Conservation (phyloP, 2,888 invertebrate species). For the Ganaspis brasiliensis region DNA sequence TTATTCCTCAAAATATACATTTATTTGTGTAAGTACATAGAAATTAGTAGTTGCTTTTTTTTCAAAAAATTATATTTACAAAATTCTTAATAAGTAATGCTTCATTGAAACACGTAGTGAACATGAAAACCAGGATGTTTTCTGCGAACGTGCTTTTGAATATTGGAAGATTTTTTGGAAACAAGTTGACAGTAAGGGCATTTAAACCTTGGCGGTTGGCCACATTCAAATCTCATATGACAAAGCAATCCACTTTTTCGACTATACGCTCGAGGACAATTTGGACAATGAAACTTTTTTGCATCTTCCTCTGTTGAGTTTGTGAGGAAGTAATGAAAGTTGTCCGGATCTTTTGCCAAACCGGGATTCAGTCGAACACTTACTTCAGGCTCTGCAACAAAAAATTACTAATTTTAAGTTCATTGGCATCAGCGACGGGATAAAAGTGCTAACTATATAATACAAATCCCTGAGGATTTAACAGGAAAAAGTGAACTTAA, state of each 20-base stretch:
- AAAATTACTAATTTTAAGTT: constrained; percentile 16
- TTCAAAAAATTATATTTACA: background rate
- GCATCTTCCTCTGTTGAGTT: background rate
- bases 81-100: background rate
- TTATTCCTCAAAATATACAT: background rate
- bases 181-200: constrained; percentile 67
- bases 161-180: constrained; percentile 60
- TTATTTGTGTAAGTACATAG: background rate
- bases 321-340: constrained; percentile 4
- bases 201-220: constrained; percentile 70
- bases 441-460: too few species aligned
- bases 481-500: background rate
- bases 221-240: constrained; percentile 71
- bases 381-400: constrained; percentile 12
- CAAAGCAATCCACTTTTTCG: constrained; percentile 66
- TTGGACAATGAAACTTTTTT: constrained; percentile 39
- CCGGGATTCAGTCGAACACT: constrained; percentile 1
- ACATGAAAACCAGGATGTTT: constrained; percentile 31
- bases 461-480: too few species aligned
- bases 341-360: constrained; percentile 12
- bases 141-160: constrained; percentile 63
- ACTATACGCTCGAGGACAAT: constrained; percentile 60
- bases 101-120: constrained; percentile 18
- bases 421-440: background rate
- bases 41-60: background rate